Evolutionary conservation across 2,113 vertebrate genomes (phyloP).

Genomic region (Peromyscus californicus): DNA sequence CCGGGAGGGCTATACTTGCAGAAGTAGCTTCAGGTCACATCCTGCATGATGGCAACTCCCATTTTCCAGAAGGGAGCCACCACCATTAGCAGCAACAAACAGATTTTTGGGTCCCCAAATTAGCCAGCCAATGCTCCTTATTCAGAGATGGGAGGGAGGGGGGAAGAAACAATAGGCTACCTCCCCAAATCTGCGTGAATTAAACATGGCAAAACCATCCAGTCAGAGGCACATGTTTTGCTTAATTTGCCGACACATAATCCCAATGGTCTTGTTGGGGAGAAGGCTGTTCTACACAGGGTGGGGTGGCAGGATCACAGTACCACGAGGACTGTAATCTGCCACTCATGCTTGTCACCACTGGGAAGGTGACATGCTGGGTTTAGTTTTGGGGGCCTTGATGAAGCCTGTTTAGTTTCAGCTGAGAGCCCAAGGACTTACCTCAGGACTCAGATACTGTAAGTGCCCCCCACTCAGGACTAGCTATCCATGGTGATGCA

Average conservation of each 20-base stretch:
- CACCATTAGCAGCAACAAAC: too few relatives aligned
- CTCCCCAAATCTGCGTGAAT: neutral
- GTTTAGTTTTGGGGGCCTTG: neutral
- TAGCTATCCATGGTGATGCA: rapidly evolving
- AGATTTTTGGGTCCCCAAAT: neutral
- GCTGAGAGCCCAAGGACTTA: rapidly evolving
- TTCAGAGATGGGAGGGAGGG: rapidly evolving
- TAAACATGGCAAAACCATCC: neutral
- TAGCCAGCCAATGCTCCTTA: rapidly evolving
- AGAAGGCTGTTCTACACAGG: neutral
- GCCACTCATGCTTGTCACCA: neutral
- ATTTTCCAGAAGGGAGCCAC: rapidly evolving
- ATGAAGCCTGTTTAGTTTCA: rapidly evolving
- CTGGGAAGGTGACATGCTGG: neutral
- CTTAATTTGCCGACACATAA: neutral
- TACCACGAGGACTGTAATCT: neutral
- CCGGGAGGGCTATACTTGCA: rapidly evolving
- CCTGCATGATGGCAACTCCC: rapidly evolving
- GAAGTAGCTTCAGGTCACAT: rapidly evolving
- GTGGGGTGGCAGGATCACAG: neutral
- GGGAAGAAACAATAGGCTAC: neutral
- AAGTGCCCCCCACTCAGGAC: neutral
- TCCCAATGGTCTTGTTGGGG: neutral
- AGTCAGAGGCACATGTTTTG: neutral
- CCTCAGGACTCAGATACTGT: rapidly evolving